These are phyloP conservation scores for Xanthorhoe spadicearia DNA, from an alignment of 2,888 invertebrate genomes.

Conservation along the genomic window DNA sequence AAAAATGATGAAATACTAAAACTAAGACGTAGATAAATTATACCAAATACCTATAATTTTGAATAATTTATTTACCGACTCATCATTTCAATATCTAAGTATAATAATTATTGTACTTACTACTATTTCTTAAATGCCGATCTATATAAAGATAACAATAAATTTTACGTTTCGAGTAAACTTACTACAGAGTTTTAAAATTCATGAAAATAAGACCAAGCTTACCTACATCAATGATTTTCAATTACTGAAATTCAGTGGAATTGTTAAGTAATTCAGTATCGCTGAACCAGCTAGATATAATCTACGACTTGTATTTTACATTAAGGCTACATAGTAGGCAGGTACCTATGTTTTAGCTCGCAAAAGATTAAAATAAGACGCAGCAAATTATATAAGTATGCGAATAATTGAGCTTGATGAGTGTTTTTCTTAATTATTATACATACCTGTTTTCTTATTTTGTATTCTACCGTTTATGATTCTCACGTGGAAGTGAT, in stretches of 20 bases:
- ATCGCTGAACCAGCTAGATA: background rate
- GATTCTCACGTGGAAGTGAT: background rate
- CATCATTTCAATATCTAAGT: too few relatives aligned
- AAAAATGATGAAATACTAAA: background rate
- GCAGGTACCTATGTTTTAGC: background rate
- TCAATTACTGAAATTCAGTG: background rate
- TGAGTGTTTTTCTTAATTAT: background rate
- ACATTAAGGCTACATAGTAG: background rate
- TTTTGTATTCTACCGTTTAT: background rate
- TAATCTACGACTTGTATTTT: background rate
- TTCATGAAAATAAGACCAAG: too few relatives aligned
- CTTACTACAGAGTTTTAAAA: too few relatives aligned
- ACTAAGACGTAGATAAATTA: background rate
- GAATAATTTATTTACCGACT: too few relatives aligned
- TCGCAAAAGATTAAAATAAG: background rate
- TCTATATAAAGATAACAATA: too few relatives aligned
- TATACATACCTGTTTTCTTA: background rate
- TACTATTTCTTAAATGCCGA: too few relatives aligned
- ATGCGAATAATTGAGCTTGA: background rate
- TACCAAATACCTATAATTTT: background rate
- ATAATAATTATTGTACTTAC: background rate
- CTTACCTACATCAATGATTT: too few relatives aligned
- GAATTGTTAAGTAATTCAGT: background rate
- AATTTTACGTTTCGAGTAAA: too few relatives aligned
- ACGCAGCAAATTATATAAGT: background rate